Conservation (phyloP, 92 coral and sea anemone species). For the Actinostola sp. region DNA sequence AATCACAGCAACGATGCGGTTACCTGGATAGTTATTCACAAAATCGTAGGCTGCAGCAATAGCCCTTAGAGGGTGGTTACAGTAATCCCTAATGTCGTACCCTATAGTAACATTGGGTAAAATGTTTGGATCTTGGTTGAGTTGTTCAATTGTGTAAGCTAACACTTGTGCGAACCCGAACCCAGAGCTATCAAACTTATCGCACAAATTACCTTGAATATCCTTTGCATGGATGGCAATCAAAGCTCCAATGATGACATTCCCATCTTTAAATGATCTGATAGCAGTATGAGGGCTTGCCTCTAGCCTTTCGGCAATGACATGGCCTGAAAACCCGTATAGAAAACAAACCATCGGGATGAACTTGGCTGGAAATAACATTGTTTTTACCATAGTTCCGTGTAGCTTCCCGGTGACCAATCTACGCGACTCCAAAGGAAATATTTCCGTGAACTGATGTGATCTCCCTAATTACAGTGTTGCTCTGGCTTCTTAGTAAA, state of each 20-base stretch:
- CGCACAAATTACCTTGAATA: conserved; percentile 21
- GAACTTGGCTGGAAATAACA: too few relatives aligned
- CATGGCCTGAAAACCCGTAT: too few relatives aligned
- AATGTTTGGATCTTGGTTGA: conserved; percentile 61
- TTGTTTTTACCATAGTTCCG: too few relatives aligned
- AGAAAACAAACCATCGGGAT: too few relatives aligned
- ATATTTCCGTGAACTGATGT: too few relatives aligned
- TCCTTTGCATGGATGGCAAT: conserved; percentile 43
- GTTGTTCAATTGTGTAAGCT: conserved; percentile 59
- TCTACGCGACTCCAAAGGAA: too few relatives aligned
- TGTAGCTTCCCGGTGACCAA: too few relatives aligned
- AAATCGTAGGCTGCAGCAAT: conserved; percentile 65
- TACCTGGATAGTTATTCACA: conserved; percentile 29
- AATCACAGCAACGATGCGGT: conserved; percentile 54
- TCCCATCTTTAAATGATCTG: conserved; percentile 56
- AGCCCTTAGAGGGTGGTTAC: conserved; percentile 64
- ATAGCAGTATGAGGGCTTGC: not conserved
- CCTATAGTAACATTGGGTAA: conserved; percentile 61
- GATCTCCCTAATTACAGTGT: too few relatives aligned
- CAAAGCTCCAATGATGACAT: conserved; percentile 67
- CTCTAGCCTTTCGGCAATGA: not conserved
- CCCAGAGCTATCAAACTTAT: conserved; percentile 36
- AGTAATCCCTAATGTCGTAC: conserved; percentile 79
- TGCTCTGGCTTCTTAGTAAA: too few relatives aligned
- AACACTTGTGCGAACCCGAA: conserved; percentile 63